A percentile compares a stretch with the other conserved stretches of the same genome.
phyloP scores from a whole-genome alignment of 2,888 invertebrate genomes.

The Diachrysia chrysitis region DNA sequence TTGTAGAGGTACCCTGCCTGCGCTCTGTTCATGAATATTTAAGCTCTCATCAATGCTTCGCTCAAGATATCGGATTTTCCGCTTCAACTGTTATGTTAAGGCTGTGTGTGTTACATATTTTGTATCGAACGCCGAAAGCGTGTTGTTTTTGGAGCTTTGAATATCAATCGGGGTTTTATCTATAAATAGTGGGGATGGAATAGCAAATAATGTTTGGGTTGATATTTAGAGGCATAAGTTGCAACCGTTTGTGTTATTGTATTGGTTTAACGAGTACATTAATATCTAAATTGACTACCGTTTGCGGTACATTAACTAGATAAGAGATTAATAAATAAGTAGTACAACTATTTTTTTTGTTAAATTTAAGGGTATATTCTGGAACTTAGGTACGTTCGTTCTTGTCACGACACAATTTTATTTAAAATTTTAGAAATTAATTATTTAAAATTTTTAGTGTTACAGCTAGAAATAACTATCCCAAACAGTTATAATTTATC shows the following conservation, averaged over 20 bases:
- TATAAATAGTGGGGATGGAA: neutral
- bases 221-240: neutral
- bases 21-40: slow-evolving; percentile 82
- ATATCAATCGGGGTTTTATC: slow-evolving; percentile 6
- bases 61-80: slow-evolving; percentile 86
- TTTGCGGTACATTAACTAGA: too few relatives aligned
- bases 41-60: slow-evolving; percentile 82
- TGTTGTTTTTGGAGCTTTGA: slow-evolving; percentile 18
- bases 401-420: too few relatives aligned
- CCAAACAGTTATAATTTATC: too few relatives aligned
- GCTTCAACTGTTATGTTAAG: slow-evolving; percentile 77
- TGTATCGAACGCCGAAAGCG: slow-evolving; percentile 46
- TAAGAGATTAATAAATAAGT: too few relatives aligned
- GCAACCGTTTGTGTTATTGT: neutral
- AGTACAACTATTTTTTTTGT: too few relatives aligned
- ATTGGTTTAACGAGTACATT: too few relatives aligned
- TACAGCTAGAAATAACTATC: too few relatives aligned
- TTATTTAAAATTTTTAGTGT: too few relatives aligned
- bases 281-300: too few relatives aligned
- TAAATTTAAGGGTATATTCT: too few relatives aligned
- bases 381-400: too few relatives aligned
- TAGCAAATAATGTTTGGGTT: neutral
- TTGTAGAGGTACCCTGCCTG: slow-evolving; percentile 66
- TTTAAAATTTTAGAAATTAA: too few relatives aligned
- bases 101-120: slow-evolving; percentile 63